These are phyloP conservation scores for Bembecia ichneumoniformis DNA, from an alignment of 2,888 invertebrate genomes.

Conservation along the genomic window DNA sequence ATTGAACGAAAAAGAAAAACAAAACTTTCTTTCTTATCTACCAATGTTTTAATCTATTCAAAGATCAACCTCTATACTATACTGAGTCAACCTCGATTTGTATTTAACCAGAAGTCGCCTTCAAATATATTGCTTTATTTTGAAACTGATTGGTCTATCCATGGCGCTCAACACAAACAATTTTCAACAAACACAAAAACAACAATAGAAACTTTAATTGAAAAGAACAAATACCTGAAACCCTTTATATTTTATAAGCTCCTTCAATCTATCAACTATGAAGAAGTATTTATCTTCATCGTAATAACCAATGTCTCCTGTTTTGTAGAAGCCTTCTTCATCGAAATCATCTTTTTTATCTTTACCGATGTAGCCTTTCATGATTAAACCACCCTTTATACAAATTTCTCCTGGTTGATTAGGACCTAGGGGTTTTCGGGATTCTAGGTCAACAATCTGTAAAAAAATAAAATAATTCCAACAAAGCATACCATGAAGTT, in stretches of 20 bases:
- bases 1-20: no score
- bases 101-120: no score
- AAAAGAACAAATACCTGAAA: slow-evolving; percentile 63
- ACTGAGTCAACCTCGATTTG: no score
- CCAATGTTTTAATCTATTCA: no score
- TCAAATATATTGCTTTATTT: no score
- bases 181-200: no score
- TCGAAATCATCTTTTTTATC: slow-evolving; percentile 75
- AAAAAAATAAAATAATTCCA: slow-evolving; percentile 16
- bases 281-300: slow-evolving; percentile 78
- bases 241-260: slow-evolving; percentile 86
- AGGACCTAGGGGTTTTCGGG: slow-evolving; percentile 67
- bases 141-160: no score
- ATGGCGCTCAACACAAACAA: no score
- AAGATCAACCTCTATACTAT: no score
- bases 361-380: slow-evolving; percentile 83
- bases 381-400: slow-evolving; percentile 78
- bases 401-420: slow-evolving; percentile 81
- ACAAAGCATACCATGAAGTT: no score
- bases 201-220: no score
- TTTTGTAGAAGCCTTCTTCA: slow-evolving; percentile 77
- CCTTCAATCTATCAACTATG: slow-evolving; percentile 83
- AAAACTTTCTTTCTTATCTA: no score
- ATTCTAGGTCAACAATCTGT: slow-evolving; percentile 72
- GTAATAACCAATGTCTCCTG: slow-evolving; percentile 82